phyloP scores from a whole-genome alignment of 2,888 invertebrate species.

The Tyria jacobaeae region DNA sequence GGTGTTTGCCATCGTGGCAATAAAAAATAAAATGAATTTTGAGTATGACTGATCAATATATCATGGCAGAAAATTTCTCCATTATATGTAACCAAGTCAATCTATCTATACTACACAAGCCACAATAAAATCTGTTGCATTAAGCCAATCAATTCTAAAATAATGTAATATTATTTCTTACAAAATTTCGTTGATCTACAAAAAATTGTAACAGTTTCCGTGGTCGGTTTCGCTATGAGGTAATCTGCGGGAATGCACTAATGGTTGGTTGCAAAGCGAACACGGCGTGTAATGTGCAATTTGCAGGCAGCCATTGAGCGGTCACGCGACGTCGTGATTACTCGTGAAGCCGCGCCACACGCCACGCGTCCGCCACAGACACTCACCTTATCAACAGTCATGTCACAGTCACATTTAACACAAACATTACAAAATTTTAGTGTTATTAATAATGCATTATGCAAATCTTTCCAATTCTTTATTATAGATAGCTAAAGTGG shows the following conservation, averaged over 20 bases:
- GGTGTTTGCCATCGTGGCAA: too few relatives aligned
- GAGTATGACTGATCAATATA: too few relatives aligned
- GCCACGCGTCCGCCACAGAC: slow-evolving; percentile 16
- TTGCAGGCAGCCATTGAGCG: slow-evolving; percentile 73
- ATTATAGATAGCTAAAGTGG: too few relatives aligned
- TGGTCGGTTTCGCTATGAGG: slow-evolving; percentile 79
- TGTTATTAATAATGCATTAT: too few relatives aligned
- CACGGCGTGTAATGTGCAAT: slow-evolving; percentile 81
- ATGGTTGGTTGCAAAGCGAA: slow-evolving; percentile 77
- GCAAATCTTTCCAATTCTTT: too few relatives aligned
- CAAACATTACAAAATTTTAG: background rate
- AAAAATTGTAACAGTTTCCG: slow-evolving; percentile 76
- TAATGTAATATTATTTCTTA: slow-evolving; percentile 30
- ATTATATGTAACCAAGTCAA: too few relatives aligned
- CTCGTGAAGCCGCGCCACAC: slow-evolving; percentile 31
- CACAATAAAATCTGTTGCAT: background rate
- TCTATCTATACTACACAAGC: too few relatives aligned
- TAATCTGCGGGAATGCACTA: slow-evolving; percentile 83
- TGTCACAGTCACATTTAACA: background rate
- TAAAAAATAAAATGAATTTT: too few relatives aligned
- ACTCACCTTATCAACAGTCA: background rate
- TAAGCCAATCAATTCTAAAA: slow-evolving; percentile 6
- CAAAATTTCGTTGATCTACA: slow-evolving; percentile 58
- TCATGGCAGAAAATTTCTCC: too few relatives aligned
- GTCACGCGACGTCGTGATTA: slow-evolving; percentile 72